A percentile compares a stretch with the other conserved stretches of the same genome.
These are phyloP conservation scores for Sarcophaga rosellei DNA, from an alignment of 2,888 invertebrate species.

Conservation along the genomic window DNA sequence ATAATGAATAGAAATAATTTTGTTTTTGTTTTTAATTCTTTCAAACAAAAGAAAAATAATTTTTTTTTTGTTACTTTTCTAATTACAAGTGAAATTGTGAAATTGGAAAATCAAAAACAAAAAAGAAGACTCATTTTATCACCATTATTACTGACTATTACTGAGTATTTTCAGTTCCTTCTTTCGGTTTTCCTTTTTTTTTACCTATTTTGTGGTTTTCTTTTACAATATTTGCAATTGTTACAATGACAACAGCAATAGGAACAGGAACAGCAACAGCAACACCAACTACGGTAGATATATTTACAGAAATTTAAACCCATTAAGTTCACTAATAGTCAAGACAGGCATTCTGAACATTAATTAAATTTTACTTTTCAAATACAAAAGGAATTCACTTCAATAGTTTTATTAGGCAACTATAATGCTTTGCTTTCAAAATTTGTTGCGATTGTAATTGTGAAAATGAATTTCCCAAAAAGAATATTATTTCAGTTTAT, in stretches of 20 bases:
- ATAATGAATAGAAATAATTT: neutral
- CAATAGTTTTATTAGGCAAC: no score
- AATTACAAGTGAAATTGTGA: neutral
- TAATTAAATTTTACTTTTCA: slow-evolving; percentile 26
- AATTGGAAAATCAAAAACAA: no score
- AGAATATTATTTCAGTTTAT: no score
- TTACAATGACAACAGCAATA: slow-evolving; percentile 53
- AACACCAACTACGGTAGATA: slow-evolving; percentile 55
- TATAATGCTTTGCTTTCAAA: neutral
- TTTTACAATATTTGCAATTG: slow-evolving; percentile 67
- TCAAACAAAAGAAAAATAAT: slow-evolving; percentile 17
- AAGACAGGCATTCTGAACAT: slow-evolving; percentile 49
- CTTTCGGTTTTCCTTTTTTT: neutral
- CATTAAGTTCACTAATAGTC: slow-evolving; percentile 63
- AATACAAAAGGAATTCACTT: no score
- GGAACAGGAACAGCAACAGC: slow-evolving; percentile 56
- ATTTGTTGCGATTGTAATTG: neutral
- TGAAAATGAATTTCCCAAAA: neutral
- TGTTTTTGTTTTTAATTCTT: slow-evolving; percentile 19
- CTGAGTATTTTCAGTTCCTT: neutral
- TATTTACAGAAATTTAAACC: slow-evolving; percentile 70
- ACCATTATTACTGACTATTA: slow-evolving; percentile 10
- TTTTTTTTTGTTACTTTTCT: slow-evolving; percentile 2
- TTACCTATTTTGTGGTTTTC: slow-evolving; percentile 66
- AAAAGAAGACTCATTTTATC: neutral